Evolutionary conservation across 2,888 invertebrate species (phyloP).

Genomic region (Cenopis cana): DNA sequence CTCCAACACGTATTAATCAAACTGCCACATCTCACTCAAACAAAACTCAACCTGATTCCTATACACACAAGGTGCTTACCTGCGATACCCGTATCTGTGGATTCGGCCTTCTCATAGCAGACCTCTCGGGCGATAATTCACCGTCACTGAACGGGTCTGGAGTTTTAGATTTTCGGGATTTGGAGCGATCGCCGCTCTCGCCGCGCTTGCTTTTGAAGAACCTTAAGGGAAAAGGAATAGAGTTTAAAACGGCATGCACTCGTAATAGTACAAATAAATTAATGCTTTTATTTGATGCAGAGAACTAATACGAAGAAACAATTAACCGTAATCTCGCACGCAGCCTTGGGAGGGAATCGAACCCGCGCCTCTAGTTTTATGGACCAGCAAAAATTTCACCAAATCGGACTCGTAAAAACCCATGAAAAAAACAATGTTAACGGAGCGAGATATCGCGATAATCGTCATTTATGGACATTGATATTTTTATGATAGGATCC

Average conservation of each 20-base stretch:
- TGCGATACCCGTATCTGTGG: conserved; percentile 83
- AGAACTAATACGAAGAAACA: too few species aligned
- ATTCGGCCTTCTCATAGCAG: conserved; percentile 65
- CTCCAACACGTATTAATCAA: conserved; percentile 5
- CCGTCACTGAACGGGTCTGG: conserved; percentile 86
- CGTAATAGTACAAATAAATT: neutral
- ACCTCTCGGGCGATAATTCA: conserved; percentile 75
- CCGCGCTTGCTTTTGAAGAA: conserved; percentile 94
- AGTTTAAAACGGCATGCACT: neutral
- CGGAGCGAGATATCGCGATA: too few species aligned
- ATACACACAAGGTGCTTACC: conserved; percentile 57
- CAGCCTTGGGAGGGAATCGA: too few species aligned
- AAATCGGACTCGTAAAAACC: too few species aligned
- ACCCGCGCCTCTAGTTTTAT: too few species aligned
- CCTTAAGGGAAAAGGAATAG: conserved; percentile 68
- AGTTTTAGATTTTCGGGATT: conserved; percentile 88
- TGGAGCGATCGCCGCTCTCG: conserved; percentile 88
- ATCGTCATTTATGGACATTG: too few species aligned
- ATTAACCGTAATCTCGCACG: too few species aligned
- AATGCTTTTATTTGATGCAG: too few species aligned
- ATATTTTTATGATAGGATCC: too few species aligned
- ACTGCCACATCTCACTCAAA: conserved; percentile 26
- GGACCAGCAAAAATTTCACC: too few species aligned
- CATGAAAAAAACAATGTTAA: too few species aligned
- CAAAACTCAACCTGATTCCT: conserved; percentile 30